These are phyloP conservation scores for Tetrao urogallus DNA, from an alignment of 2,113 vertebrate genomes.

Conservation along the genomic window DNA sequence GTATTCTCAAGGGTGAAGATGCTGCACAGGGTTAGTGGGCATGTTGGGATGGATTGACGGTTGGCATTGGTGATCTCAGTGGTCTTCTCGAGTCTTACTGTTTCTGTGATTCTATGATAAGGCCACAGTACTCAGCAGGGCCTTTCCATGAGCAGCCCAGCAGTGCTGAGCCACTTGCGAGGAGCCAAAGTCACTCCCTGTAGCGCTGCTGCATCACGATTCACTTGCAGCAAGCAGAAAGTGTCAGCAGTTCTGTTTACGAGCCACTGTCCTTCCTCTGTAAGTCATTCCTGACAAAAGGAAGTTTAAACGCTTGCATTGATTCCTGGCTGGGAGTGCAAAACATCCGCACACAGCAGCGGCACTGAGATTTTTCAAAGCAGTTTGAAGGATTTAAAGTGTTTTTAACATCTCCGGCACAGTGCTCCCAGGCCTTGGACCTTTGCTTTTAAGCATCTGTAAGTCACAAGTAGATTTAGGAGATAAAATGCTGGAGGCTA, in stretches of 20 bases:
- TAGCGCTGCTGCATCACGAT: slow-evolving; percentile 36
- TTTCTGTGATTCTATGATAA: too few relatives aligned
- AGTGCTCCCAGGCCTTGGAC: slow-evolving; percentile 38
- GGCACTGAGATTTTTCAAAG: slow-evolving; percentile 52
- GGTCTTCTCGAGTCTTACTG: too few relatives aligned
- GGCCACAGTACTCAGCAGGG: not conserved
- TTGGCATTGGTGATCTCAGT: too few relatives aligned
- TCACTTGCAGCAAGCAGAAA: not conserved
- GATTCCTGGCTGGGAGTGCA: slow-evolving; percentile 27
- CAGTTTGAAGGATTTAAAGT: slow-evolving; percentile 53
- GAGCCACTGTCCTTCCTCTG: not conserved
- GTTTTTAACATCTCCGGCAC: slow-evolving; percentile 32
- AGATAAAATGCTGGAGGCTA: slow-evolving; percentile 22
- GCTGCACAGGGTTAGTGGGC: too few relatives aligned
- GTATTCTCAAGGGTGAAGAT: too few relatives aligned
- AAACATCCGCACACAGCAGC: slow-evolving; percentile 40
- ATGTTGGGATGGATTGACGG: too few relatives aligned
- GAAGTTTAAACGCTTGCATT: slow-evolving; percentile 50
- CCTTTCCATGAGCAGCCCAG: not conserved
- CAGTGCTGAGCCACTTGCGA: slow-evolving; percentile 1
- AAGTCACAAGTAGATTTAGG: slow-evolving; percentile 47
- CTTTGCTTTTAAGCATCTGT: slow-evolving; percentile 8
- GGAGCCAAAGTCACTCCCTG: not conserved
- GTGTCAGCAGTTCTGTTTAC: slow-evolving; percentile 51
- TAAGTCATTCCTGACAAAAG: slow-evolving; percentile 53